A percentile compares a stretch with the other conserved stretches of the same genome.
Evolutionary conservation across 2,113 vertebrate genomes (phyloP).

Genomic region (Gnathonemus longibarbis): DNA sequence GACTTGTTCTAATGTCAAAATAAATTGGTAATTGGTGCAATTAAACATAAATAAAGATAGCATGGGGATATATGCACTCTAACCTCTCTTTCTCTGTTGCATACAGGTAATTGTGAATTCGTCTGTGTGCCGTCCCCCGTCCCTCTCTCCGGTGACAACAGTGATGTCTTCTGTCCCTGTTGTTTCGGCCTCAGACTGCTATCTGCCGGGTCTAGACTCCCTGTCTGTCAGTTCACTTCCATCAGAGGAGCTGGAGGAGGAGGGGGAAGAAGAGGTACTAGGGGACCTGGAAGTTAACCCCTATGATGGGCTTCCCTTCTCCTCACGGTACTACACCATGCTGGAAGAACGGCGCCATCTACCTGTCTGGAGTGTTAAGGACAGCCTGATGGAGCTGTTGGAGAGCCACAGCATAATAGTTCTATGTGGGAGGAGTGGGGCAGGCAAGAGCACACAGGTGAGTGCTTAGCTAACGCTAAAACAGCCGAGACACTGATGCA

Average conservation of each 20-base stretch:
- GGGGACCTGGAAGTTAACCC: slow-evolving; percentile 87
- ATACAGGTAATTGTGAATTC: slow-evolving; percentile 41
- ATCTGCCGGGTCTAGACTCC: slow-evolving; percentile 43
- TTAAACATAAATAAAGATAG: neutral
- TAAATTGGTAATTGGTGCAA: neutral
- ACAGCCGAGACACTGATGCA: neutral
- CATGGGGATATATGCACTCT: neutral
- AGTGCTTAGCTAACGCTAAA: neutral
- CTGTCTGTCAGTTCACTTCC: slow-evolving; percentile 61
- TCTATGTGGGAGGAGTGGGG: slow-evolving; percentile 70
- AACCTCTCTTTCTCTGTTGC: neutral
- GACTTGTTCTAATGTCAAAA: neutral
- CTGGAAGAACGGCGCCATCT: slow-evolving; percentile 68
- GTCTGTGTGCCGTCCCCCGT: slow-evolving; percentile 9
- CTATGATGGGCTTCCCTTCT: slow-evolving; percentile 87
- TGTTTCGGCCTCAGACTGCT: neutral
- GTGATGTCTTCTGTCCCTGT: slow-evolving; percentile 47
- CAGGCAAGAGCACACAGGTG: slow-evolving; percentile 92
- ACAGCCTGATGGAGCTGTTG: slow-evolving; percentile 75
- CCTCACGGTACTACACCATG: slow-evolving; percentile 81
- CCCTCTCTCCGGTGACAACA: neutral
- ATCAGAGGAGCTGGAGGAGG: slow-evolving; percentile 52
- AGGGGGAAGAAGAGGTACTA: slow-evolving; percentile 35
- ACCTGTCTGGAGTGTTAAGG: slow-evolving; percentile 72
- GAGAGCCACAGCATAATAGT: slow-evolving; percentile 73